phyloP scores from a whole-genome alignment of 2,797 vertebrate species.

The Borostomias antarcticus region DNA sequence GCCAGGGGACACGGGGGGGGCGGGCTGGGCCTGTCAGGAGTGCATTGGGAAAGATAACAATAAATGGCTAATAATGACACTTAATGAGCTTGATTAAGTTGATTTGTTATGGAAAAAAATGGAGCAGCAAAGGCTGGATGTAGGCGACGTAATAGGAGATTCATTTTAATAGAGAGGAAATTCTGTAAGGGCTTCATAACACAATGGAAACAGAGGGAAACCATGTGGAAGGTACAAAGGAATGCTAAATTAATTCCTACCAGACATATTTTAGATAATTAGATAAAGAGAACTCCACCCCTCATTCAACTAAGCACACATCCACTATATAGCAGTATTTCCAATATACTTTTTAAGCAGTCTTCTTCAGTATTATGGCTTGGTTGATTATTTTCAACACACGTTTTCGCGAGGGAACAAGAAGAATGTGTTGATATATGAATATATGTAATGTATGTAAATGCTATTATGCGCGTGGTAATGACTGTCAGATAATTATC shows the following conservation, averaged over 20 bases:
- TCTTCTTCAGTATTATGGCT: constrained; percentile 36
- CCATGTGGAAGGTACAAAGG: constrained; percentile 74
- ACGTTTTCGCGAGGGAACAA: constrained; percentile 56
- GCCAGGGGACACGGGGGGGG: constrained; percentile 69
- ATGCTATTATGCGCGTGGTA: constrained; percentile 76
- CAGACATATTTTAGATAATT: constrained; percentile 80
- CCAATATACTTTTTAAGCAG: constrained; percentile 26
- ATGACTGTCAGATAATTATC: constrained; percentile 78
- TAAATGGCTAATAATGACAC: constrained; percentile 81
- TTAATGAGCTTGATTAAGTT: constrained; percentile 82
- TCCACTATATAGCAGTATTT: constrained; percentile 62
- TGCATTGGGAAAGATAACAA: constrained; percentile 75
- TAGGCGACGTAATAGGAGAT: constrained; percentile 75
- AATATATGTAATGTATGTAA: constrained; percentile 73
- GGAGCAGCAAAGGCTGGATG: constrained; percentile 68
- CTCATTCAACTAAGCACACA: constrained; percentile 70
- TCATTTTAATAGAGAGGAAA: constrained; percentile 79
- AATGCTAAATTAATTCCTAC: constrained; percentile 77
- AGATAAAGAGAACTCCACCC: constrained; percentile 72
- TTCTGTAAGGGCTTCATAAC: constrained; percentile 73
- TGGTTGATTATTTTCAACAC: constrained; percentile 63
- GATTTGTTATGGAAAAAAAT: constrained; percentile 77
- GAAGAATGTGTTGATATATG: constrained; percentile 73
- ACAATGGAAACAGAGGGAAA: constrained; percentile 74
- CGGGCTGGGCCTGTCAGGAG: constrained; percentile 74